Conservation (phyloP, 2,888 invertebrate species). For the Leptarthrus brevirostris region DNA sequence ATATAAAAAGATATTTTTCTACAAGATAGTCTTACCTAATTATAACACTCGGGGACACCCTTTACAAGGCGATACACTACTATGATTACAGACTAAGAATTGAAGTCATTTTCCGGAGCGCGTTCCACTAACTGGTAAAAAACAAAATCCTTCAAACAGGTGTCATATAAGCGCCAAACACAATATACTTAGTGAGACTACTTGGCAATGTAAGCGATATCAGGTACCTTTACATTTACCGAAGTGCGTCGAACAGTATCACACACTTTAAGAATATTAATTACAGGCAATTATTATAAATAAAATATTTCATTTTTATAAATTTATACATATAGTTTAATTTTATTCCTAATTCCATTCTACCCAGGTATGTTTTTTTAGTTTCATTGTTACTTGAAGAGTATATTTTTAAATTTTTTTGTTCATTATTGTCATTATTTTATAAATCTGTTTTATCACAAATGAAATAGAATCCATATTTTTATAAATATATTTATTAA, state of each 20-base stretch:
- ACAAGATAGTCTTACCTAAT: not conserved
- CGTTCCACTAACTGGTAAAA: too few species aligned
- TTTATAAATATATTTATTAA: too few species aligned
- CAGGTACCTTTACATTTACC: slow-evolving; percentile 25
- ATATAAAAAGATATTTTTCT: not conserved
- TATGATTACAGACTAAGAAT: too few species aligned
- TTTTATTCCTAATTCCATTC: not conserved
- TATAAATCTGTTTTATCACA: too few species aligned
- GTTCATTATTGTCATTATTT: too few species aligned
- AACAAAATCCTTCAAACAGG: too few species aligned
- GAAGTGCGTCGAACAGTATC: slow-evolving; percentile 15
- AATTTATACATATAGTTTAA: slow-evolving; percentile 9
- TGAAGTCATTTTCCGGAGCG: too few species aligned
- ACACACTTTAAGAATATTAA: slow-evolving; percentile 30
- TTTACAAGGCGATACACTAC: too few species aligned
- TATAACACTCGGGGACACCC: too few species aligned
- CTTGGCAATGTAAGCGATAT: slow-evolving; percentile 10
- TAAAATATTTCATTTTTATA: too few species aligned
- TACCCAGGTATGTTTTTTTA: not conserved
- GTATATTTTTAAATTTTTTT: slow-evolving; percentile 5
- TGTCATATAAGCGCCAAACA: not conserved
- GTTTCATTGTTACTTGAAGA: slow-evolving; percentile 8
- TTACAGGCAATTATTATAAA: too few species aligned
- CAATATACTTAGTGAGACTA: not conserved
- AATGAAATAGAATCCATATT: too few species aligned